Conservation (phyloP, 2,888 invertebrate genomes). For the Tipula confusa region DNA sequence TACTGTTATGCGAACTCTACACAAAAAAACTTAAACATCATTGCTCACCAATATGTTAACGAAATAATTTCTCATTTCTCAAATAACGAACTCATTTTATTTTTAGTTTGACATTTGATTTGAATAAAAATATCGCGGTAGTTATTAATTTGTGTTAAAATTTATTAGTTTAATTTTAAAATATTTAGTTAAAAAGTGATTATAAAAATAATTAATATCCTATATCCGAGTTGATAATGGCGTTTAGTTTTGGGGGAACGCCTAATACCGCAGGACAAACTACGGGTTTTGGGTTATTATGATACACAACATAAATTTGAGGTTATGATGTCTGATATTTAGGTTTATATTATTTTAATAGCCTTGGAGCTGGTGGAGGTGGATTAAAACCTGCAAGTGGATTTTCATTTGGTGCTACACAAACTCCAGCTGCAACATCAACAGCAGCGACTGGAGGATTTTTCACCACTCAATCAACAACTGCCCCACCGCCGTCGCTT, state of each 20-base stretch:
- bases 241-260: background rate
- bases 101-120: background rate
- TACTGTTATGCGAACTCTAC: background rate
- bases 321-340: background rate
- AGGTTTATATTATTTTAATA: background rate
- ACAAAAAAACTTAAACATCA: too few species aligned
- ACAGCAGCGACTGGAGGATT: conserved; percentile 26
- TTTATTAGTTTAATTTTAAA: background rate
- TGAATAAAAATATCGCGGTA: background rate
- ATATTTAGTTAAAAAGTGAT: background rate
- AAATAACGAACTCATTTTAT: background rate
- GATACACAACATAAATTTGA: background rate
- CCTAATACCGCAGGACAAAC: background rate
- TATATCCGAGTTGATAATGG: background rate
- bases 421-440: conserved; percentile 31
- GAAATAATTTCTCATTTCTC: too few species aligned
- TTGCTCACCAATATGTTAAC: background rate
- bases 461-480: background rate
- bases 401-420: conserved; percentile 38
- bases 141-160: background rate
- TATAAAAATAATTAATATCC: background rate
- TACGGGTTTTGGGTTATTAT: background rate
- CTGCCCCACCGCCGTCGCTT: background rate
- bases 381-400: conserved; percentile 31
- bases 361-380: background rate